Evolutionary conservation across 1,140 invertebrate species (phyloP).

Genomic region (Trichonephila clavata): DNA sequence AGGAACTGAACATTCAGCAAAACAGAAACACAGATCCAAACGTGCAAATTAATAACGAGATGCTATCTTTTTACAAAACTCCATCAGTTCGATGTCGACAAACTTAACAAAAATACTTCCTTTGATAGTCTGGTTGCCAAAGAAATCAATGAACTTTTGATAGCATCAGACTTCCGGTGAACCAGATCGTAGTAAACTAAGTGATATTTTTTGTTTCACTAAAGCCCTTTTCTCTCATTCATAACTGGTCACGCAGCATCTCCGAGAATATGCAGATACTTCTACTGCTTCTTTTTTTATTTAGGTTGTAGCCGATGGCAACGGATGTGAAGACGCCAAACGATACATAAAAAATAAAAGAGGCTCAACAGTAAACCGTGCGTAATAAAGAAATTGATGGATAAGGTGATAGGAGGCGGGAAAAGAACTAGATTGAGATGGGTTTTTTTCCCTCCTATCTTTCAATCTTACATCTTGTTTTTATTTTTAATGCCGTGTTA

Average conservation of each 20-base stretch:
- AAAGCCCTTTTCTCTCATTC: neutral
- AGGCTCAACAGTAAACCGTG: neutral
- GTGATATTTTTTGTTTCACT: constrained; percentile 28
- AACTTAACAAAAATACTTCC: neutral
- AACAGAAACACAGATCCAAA: too few relatives aligned
- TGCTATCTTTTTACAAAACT: too few relatives aligned
- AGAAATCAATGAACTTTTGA: constrained; percentile 51
- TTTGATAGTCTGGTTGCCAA: neutral
- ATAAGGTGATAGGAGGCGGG: neutral
- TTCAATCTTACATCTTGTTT: neutral
- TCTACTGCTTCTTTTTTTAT: constrained; percentile 1
- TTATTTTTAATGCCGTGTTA: neutral
- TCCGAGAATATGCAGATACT: constrained; percentile 5
- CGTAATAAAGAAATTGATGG: constrained; percentile 48
- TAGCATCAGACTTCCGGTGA: constrained; percentile 41
- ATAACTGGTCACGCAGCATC: constrained; percentile 57
- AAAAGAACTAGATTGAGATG: neutral
- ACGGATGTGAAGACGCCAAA: constrained; percentile 47
- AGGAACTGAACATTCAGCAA: too few relatives aligned
- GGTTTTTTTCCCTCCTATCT: constrained; percentile 16
- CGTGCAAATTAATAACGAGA: too few relatives aligned
- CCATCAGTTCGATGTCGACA: neutral
- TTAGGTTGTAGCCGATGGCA: constrained; percentile 46
- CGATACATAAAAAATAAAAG: constrained; percentile 9
- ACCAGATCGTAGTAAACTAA: constrained; percentile 41